Conservation (phyloP, 2,113 vertebrate genomes). For the Gorsachius goisagi region DNA sequence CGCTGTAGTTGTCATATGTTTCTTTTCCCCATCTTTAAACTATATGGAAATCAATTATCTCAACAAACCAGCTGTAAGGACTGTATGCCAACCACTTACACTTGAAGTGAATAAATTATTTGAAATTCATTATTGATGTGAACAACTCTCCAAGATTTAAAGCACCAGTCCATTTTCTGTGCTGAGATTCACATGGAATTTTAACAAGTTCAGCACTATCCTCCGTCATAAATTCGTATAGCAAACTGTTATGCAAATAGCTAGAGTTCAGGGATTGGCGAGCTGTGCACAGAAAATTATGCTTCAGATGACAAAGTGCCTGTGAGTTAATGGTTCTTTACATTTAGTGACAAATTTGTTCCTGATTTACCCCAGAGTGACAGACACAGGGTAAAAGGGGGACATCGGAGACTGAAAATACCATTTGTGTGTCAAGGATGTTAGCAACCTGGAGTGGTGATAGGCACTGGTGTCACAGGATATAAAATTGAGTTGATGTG, state of each 20-base stretch:
- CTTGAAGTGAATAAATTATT: slow-evolving; percentile 93
- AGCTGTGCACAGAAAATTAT: slow-evolving; percentile 42
- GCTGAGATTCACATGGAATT: slow-evolving; percentile 76
- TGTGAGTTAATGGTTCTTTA: slow-evolving; percentile 74
- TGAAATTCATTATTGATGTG: slow-evolving; percentile 90
- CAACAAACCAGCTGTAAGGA: slow-evolving; percentile 90
- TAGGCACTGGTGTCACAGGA: slow-evolving; percentile 82
- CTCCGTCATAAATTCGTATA: slow-evolving; percentile 49
- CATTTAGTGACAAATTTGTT: slow-evolving; percentile 78
- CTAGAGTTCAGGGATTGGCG: slow-evolving; percentile 55
- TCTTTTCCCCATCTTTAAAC: slow-evolving; percentile 85
- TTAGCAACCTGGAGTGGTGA: slow-evolving; percentile 83
- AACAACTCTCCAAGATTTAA: slow-evolving; percentile 83
- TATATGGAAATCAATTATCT: slow-evolving; percentile 97
- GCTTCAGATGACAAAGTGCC: slow-evolving; percentile 71
- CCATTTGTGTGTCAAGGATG: slow-evolving; percentile 83
- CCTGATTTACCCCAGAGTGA: slow-evolving; percentile 77
- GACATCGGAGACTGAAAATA: slow-evolving; percentile 74
- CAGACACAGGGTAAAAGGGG: slow-evolving; percentile 75
- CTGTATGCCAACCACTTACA: slow-evolving; percentile 88
- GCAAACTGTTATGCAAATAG: slow-evolving; percentile 77
- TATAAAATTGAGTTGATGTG: slow-evolving; percentile 88
- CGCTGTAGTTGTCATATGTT: slow-evolving; percentile 74
- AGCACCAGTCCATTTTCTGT: slow-evolving; percentile 72
- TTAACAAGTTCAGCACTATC: slow-evolving; percentile 78